These are phyloP conservation scores for Gasteruption jaculator DNA, from an alignment of 2,888 invertebrate genomes.

Conservation along the genomic window DNA sequence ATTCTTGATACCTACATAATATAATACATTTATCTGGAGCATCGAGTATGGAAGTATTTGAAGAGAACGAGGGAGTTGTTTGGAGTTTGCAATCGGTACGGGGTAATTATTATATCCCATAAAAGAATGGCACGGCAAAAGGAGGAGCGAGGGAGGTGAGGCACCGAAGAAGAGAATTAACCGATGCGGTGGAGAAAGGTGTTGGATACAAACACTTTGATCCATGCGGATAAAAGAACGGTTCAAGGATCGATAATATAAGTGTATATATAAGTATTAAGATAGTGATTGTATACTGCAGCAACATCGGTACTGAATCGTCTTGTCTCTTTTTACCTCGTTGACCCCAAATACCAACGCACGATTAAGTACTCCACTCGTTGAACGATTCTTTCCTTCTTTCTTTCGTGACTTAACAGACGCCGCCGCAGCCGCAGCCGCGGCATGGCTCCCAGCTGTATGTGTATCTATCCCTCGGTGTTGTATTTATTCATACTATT, in stretches of 20 bases:
- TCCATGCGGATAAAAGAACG: slow-evolving; percentile 22
- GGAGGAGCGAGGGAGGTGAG: slow-evolving; percentile 6
- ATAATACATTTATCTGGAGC: too few species aligned
- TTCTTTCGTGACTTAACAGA: slow-evolving; percentile 27
- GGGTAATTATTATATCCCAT: too few species aligned
- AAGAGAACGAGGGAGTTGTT: too few species aligned
- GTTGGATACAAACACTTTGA: slow-evolving; percentile 30
- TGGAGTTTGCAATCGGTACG: too few species aligned
- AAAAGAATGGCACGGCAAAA: too few species aligned
- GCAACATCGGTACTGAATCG: slow-evolving; percentile 19
- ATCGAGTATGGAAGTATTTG: too few species aligned
- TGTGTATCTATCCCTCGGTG: too few species aligned
- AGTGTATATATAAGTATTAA: slow-evolving; percentile 15
- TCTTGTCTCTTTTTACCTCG: slow-evolving; percentile 27
- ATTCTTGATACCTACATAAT: too few species aligned
- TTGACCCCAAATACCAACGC: slow-evolving; percentile 40
- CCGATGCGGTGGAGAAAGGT: slow-evolving; percentile 31
- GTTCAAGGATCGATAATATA: slow-evolving; percentile 36
- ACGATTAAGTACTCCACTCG: slow-evolving; percentile 31
- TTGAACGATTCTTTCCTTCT: slow-evolving; percentile 30
- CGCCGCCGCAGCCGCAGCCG: too few species aligned
- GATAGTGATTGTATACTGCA: slow-evolving; percentile 8
- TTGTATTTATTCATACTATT: too few species aligned
- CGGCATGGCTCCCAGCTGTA: too few species aligned
- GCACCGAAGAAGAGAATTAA: slow-evolving; percentile 7